A percentile compares a stretch with the other conserved stretches of the same genome.
Evolutionary conservation across 64 coral and sea anemone genomes (phyloP).

Genomic region (Actinia equina): DNA sequence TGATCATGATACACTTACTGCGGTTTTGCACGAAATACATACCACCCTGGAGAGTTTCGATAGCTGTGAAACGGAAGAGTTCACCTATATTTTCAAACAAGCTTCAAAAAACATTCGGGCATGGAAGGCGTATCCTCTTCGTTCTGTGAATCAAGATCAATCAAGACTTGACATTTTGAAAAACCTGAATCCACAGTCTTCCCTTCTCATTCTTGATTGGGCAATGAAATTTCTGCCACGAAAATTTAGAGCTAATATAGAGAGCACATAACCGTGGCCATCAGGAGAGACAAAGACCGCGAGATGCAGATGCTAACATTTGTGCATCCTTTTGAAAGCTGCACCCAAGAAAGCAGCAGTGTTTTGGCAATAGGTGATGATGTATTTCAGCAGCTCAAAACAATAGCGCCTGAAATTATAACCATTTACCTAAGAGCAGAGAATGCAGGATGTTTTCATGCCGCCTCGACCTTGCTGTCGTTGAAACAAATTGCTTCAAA

Average conservation of each 20-base stretch:
- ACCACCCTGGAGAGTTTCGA: neutral
- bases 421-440: too few species aligned
- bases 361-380: neutral
- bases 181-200: neutral
- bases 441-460: too few species aligned
- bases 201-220: neutral
- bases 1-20: neutral
- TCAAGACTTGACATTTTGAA: slow-evolving; percentile 16
- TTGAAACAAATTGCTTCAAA: too few species aligned
- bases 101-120: too few species aligned
- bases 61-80: too few species aligned
- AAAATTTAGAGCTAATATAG: neutral
- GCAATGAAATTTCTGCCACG: neutral
- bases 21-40: neutral
- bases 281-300: too few species aligned
- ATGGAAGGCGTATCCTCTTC: neutral
- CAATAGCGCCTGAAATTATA: neutral
- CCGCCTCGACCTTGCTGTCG: too few species aligned
- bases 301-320: neutral
- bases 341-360: neutral
- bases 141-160: slow-evolving; percentile 20
- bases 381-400: neutral
- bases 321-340: neutral
- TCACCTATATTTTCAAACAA: too few species aligned
- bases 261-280: too few species aligned